Conservation (phyloP, 2,113 vertebrate genomes). For the Pampusana beccarii region DNA sequence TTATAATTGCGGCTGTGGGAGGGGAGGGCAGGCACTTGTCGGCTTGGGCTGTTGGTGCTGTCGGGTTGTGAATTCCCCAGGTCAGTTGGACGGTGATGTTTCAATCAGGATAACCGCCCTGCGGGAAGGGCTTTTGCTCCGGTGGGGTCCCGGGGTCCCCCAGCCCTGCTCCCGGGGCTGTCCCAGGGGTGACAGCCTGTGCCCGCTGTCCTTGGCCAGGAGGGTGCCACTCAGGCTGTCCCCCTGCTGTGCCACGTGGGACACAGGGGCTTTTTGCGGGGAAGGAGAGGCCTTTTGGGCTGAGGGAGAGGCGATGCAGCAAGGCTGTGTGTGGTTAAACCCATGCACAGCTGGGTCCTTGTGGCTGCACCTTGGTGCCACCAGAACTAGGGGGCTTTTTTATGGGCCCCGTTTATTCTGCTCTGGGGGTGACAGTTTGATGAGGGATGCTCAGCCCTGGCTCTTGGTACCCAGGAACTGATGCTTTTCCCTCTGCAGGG, state of each 20-base stretch:
- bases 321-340: not conserved
- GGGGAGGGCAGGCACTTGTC: not conserved
- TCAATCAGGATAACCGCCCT: not conserved
- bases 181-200: fast-evolving
- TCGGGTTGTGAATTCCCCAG: slow-evolving; percentile 22
- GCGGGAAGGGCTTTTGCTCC: not conserved
- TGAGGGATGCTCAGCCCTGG: not conserved
- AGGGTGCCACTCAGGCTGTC: fast-evolving
- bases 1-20: slow-evolving; percentile 27
- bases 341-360: fast-evolving
- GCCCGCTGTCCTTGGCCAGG: fast-evolving
- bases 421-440: not conserved
- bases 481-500: fast-evolving
- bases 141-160: not conserved
- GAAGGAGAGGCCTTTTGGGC: not conserved
- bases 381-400: not conserved
- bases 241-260: fast-evolving
- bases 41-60: not conserved
- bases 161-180: not conserved
- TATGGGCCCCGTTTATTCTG: fast-evolving
- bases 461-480: fast-evolving
- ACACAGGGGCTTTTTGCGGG: not conserved
- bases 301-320: not conserved
- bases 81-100: slow-evolving; percentile 34
- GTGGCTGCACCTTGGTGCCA: not conserved